Evolutionary conservation across 2,888 invertebrate genomes (phyloP), one percentile per base, ranked within the genome.

Genomic region (Dysmachus trigonus): DNA sequence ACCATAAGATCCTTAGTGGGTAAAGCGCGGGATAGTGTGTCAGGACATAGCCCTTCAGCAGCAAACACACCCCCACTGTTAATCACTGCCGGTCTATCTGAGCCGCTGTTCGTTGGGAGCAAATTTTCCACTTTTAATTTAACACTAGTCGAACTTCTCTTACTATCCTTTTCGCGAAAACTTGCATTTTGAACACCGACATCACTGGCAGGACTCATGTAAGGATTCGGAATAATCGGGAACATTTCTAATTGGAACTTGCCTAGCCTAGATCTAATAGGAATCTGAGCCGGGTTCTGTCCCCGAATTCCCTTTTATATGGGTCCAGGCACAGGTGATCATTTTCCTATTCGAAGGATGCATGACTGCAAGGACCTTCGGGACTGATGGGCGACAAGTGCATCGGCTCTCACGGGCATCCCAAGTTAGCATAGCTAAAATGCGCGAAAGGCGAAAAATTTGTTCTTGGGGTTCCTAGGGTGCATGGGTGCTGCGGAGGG

Each of bases 341-440:
- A 13, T 62, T 62, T 62, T 62, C 62, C 22, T 77, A 47, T 77
- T 47, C 77, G 47, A 8, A 22, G 27, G 62, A 62, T 62, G 62
- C 62, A 62, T 10, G 31, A 30, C 76, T 53, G 72, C n/a, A 51
- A 31, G 27, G 35, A 27, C 79, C 22, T 62, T 62, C 62, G 62
- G 33, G 30, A 15, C 13, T 30, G 18, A 30, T 76, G 18, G 27
- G 79, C 88, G 89, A 90, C 92, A 92, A 92, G 92, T 92, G 92
- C 90, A 91, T 90, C 90, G 91, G 91, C 90, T 92, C 92, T 91
- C 92, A 92, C 91, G 89, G 89, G 88, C 87, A 88, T 86, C 53
- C 18, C 81, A 81, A 81, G n/a, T 81, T 33, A n/a, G 18, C 30
- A 62, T 51, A 7, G 51, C 51, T 74, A 30, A 76, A 81, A 72